phyloP scores from a whole-genome alignment of 2,888 invertebrate species.

The Stictocephala bisonia region DNA sequence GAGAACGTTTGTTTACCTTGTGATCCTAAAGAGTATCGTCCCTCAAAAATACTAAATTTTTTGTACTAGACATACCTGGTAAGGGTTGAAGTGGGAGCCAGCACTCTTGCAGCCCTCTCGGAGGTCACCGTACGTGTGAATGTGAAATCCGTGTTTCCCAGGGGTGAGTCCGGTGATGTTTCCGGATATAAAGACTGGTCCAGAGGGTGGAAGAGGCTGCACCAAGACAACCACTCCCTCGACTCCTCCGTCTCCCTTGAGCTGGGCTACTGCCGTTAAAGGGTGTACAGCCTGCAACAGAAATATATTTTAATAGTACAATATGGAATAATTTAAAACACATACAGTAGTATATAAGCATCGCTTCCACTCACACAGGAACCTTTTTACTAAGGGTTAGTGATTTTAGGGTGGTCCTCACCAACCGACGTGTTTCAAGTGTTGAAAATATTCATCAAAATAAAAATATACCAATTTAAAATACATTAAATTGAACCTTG shows the following conservation, averaged over 20 bases:
- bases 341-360: too few relatives aligned
- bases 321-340: too few relatives aligned
- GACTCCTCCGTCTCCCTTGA: constrained; percentile 53
- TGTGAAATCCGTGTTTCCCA: constrained; percentile 79
- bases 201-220: constrained; percentile 56
- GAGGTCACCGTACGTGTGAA: constrained; percentile 79
- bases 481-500: too few relatives aligned
- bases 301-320: too few relatives aligned
- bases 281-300: constrained; percentile 52
- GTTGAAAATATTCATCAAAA: too few relatives aligned
- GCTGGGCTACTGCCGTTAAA: constrained; percentile 55
- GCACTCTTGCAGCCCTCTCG: constrained; percentile 74
- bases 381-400: too few relatives aligned
- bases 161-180: constrained; percentile 70
- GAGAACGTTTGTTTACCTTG: too few relatives aligned
- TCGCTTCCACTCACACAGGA: too few relatives aligned
- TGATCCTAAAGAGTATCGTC: not conserved
- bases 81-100: constrained; percentile 84
- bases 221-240: constrained; percentile 55
- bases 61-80: constrained; percentile 69
- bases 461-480: too few relatives aligned
- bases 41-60: not conserved
- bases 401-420: too few relatives aligned
- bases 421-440: too few relatives aligned
- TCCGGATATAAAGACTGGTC: constrained; percentile 64